A percentile compares a stretch with the other conserved stretches of the same genome.
phyloP scores from a whole-genome alignment of 2,113 vertebrate species.

The Cyanistes caeruleus region DNA sequence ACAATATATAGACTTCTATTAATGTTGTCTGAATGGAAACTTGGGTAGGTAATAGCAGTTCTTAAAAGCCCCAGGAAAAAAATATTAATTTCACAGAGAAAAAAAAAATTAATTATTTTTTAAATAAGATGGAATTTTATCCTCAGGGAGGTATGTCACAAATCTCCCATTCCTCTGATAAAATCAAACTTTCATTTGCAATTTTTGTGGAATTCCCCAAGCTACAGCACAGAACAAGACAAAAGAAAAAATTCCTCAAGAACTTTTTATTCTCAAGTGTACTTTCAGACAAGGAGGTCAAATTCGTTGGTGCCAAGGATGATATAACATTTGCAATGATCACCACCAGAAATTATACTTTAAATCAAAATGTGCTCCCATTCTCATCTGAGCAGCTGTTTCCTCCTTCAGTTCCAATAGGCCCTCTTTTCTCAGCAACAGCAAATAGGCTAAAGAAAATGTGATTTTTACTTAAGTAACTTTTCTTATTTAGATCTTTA shows the following conservation, averaged over 20 bases:
- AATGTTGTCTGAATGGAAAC: neutral
- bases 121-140: neutral
- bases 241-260: neutral
- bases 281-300: neutral
- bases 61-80: neutral
- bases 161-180: neutral
- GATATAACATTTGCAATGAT: neutral
- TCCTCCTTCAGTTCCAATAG: neutral
- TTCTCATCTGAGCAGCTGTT: neutral
- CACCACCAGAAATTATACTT: neutral
- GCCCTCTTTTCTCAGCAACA: neutral
- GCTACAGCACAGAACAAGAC: neutral
- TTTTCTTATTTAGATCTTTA: neutral
- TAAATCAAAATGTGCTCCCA: neutral
- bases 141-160: neutral
- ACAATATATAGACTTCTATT: neutral
- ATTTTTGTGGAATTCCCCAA: neutral
- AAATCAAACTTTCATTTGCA: neutral
- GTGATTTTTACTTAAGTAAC: neutral
- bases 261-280: neutral
- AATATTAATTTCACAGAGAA: neutral
- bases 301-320: neutral
- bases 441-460: neutral
- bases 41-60: neutral
- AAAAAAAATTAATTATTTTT: neutral